Conservation (phyloP, 2,888 invertebrate genomes). For the Dexiosoma caninum region DNA sequence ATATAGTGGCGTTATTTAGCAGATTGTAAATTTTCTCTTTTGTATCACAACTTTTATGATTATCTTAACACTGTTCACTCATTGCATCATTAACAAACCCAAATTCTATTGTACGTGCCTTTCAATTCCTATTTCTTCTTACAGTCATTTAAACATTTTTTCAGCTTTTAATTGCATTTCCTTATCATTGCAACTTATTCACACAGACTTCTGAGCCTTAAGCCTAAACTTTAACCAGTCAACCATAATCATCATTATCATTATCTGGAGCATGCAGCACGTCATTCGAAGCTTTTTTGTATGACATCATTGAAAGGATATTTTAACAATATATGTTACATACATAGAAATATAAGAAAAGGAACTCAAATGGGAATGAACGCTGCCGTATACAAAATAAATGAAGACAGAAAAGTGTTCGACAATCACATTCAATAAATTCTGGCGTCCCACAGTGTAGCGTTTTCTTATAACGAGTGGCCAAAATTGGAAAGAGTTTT, state of each 20-base stretch:
- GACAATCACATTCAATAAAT: no score
- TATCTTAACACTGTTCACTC: not conserved
- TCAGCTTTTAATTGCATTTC: slow-evolving; percentile 51
- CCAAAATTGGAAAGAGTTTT: no score
- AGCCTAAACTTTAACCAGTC: slow-evolving; percentile 46
- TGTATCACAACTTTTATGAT: no score
- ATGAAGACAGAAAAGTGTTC: no score
- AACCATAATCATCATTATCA: slow-evolving; percentile 41
- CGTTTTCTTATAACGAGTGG: no score
- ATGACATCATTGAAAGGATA: not conserved
- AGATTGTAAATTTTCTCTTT: no score
- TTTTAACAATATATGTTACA: not conserved
- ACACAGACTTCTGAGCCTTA: slow-evolving; percentile 38
- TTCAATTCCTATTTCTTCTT: not conserved
- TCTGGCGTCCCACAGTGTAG: no score
- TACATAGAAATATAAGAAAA: no score
- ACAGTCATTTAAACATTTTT: not conserved
- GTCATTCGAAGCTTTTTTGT: not conserved
- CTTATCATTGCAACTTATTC: slow-evolving; percentile 49
- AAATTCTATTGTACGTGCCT: not conserved
- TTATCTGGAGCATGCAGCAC: slow-evolving; percentile 3
- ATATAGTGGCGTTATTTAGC: no score
- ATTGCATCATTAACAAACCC: not conserved
- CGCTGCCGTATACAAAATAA: no score
- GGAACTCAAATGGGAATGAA: no score